Conservation (phyloP, 2,888 invertebrate species). For the Conus canariensis region DNA sequence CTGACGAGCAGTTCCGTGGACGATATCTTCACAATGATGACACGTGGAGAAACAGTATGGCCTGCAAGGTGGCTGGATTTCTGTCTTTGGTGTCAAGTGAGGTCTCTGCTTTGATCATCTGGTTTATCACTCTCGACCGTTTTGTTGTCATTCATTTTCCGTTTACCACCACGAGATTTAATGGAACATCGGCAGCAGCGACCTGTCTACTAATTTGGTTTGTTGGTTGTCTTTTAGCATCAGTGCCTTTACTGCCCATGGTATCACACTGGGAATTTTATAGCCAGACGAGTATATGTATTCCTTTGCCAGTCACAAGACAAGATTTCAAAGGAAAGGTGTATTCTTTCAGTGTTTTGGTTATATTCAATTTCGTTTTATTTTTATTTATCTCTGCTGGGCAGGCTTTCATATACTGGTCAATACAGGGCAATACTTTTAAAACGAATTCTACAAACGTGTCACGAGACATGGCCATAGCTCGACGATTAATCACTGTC, state of each 20-base stretch:
- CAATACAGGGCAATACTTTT: neutral
- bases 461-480: neutral
- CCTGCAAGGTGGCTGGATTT: neutral
- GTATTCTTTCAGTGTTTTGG: neutral
- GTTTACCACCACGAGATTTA: neutral
- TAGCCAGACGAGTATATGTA: neutral
- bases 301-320: neutral
- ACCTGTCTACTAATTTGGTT: neutral
- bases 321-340: neutral
- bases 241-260: neutral
- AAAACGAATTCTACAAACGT: neutral
- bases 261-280: neutral
- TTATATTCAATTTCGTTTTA: neutral
- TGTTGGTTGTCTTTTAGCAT: neutral
- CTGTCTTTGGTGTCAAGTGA: slow-evolving; percentile 16
- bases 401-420: neutral
- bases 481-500: neutral
- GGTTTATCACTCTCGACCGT: slow-evolving; percentile 7
- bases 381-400: neutral
- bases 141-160: neutral
- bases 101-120: slow-evolving; percentile 7
- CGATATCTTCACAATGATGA: neutral
- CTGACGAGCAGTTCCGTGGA: slow-evolving; percentile 1
- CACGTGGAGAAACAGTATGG: neutral
- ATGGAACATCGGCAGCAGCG: neutral